Conservation (phyloP, 2,797 vertebrate genomes). For the Phrynocephalus vlangalii region DNA sequence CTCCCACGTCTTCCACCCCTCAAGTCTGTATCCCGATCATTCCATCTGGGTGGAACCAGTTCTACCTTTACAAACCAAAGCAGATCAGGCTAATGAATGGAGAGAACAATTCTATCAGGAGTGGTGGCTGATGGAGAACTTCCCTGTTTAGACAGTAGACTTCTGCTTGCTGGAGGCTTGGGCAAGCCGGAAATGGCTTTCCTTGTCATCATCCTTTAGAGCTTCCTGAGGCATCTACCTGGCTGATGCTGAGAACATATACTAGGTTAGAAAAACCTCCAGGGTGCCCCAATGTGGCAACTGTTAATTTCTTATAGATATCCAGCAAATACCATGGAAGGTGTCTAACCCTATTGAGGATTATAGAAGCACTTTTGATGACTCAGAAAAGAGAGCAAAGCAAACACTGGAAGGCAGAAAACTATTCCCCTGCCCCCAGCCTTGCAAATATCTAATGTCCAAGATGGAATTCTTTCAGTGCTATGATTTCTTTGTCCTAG, state of each 20-base stretch:
- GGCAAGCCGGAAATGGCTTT: not conserved
- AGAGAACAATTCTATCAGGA: not conserved
- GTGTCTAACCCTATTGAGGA: not conserved
- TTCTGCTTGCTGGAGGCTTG: not conserved
- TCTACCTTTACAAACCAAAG: not conserved
- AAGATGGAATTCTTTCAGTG: not conserved
- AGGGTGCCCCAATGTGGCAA: not conserved
- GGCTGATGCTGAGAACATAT: not conserved
- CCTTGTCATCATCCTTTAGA: not conserved
- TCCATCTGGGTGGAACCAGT: not conserved
- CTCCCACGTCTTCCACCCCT: too few species aligned
- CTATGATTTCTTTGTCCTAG: not conserved
- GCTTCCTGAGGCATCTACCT: not conserved
- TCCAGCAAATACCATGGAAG: not conserved
- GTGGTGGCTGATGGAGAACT: too few species aligned
- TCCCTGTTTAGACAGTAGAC: too few species aligned
- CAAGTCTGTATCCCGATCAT: too few species aligned
- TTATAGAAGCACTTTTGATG: not conserved
- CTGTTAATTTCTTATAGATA: not conserved
- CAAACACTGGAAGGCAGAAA: not conserved
- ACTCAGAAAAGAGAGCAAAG: not conserved
- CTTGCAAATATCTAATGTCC: conserved; percentile 12
- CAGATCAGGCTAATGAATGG: not conserved
- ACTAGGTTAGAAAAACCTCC: not conserved
- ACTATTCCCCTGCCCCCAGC: too few species aligned